A percentile compares a stretch with the other conserved stretches of the same genome.
phyloP scores from a whole-genome alignment of 2,888 invertebrate genomes.

The Biston betularia region DNA sequence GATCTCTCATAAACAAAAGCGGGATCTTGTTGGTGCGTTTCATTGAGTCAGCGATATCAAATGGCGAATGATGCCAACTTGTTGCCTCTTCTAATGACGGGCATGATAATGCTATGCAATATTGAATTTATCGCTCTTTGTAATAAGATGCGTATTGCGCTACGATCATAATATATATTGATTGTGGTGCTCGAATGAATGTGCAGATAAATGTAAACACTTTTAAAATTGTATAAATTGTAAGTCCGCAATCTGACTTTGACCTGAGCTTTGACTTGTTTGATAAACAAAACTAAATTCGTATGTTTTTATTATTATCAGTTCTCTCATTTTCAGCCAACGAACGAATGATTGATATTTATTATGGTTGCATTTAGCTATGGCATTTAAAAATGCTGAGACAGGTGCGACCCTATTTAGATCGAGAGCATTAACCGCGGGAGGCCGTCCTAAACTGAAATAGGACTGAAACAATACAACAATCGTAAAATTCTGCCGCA shows the following conservation, averaged over 20 bases:
- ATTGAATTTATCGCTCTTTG: background rate
- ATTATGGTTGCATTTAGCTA: slow-evolving; percentile 2
- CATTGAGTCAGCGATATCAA: slow-evolving; percentile 30
- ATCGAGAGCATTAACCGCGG: slow-evolving; percentile 28
- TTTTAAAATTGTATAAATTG: slow-evolving; percentile 8
- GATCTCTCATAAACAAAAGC: slow-evolving; percentile 27
- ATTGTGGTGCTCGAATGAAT: background rate
- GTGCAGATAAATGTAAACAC: background rate
- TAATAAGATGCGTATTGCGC: slow-evolving; percentile 13
- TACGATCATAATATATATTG: too few relatives aligned
- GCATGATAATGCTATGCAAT: slow-evolving; percentile 1
- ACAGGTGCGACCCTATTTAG: slow-evolving; percentile 24
- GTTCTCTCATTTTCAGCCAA: background rate
- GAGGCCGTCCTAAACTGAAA: slow-evolving; percentile 17
- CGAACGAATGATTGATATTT: background rate
- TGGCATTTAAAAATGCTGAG: slow-evolving; percentile 15
- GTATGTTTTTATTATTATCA: background rate
- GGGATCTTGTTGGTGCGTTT: slow-evolving; percentile 16
- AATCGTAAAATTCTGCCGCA: slow-evolving; percentile 9
- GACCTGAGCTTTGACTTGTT: slow-evolving; percentile 16
- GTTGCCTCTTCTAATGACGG: slow-evolving; percentile 34
- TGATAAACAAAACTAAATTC: slow-evolving; percentile 4
- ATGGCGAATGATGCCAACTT: slow-evolving; percentile 36
- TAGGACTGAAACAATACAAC: slow-evolving; percentile 20
- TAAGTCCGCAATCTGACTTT: slow-evolving; percentile 20